Evolutionary conservation across 2,797 vertebrate genomes (phyloP).

Genomic region (Leptoclinus maculatus): DNA sequence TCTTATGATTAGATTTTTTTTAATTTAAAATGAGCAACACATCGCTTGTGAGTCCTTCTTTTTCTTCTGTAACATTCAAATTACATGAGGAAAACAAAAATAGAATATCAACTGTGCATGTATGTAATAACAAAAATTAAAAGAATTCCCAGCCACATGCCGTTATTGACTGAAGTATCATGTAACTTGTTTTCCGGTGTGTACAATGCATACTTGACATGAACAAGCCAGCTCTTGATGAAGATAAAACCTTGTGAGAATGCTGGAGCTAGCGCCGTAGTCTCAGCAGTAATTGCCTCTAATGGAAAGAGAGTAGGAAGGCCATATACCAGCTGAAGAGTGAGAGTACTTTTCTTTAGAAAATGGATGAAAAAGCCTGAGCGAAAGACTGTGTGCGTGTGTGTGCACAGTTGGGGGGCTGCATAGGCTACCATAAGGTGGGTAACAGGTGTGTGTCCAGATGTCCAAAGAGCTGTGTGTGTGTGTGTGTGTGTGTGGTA

Average conservation of each 20-base stretch:
- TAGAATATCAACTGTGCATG: neutral
- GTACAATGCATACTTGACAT: slow-evolving; percentile 70
- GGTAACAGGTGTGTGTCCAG: slow-evolving; percentile 66
- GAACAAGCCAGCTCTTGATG: slow-evolving; percentile 64
- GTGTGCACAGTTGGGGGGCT: slow-evolving; percentile 8
- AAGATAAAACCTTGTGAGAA: slow-evolving; percentile 65
- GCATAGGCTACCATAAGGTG: slow-evolving; percentile 43
- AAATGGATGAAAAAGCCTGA: slow-evolving; percentile 71
- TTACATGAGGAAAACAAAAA: neutral
- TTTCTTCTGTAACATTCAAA: neutral
- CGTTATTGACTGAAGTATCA: slow-evolving; percentile 56
- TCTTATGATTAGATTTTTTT: neutral
- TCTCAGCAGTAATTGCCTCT: slow-evolving; percentile 75
- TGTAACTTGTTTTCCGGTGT: slow-evolving; percentile 61
- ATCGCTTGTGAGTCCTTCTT: neutral
- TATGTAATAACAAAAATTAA: neutral
- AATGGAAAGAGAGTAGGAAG: slow-evolving; percentile 78
- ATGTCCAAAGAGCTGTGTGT: slow-evolving; percentile 50
- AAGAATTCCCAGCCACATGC: neutral
- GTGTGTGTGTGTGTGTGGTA: slow-evolving; percentile 3
- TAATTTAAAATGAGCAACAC: neutral
- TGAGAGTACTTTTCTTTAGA: slow-evolving; percentile 74
- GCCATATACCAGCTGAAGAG: slow-evolving; percentile 71
- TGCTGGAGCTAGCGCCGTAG: slow-evolving; percentile 55
- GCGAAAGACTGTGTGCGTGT: slow-evolving; percentile 16